Conservation (phyloP, 2,797 vertebrate genomes). For the Gastrophryne carolinensis region DNA sequence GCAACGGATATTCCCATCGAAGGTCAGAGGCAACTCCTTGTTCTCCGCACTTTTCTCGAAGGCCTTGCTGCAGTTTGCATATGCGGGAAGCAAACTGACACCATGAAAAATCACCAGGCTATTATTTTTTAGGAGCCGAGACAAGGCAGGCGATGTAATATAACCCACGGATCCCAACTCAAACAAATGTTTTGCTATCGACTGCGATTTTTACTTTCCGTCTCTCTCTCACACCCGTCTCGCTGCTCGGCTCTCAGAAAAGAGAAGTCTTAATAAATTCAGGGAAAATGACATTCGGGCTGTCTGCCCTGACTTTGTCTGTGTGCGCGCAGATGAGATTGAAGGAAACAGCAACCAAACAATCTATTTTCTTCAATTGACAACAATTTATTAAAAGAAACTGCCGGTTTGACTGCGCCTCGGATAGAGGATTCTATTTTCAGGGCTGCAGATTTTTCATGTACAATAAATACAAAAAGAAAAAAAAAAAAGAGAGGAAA, state of each 20-base stretch:
- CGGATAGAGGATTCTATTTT: conserved; percentile 11
- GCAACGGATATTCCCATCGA: too few species aligned
- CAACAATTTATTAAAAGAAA: conserved; percentile 30
- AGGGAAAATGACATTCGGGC: conserved; percentile 12
- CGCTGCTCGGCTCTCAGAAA: neutral
- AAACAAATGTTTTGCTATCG: neutral
- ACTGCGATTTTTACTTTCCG: neutral
- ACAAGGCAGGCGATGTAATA: too few species aligned
- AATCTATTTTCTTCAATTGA: conserved; percentile 34
- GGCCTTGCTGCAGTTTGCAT: too few species aligned
- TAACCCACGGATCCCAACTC: neutral
- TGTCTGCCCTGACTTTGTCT: conserved; percentile 24
- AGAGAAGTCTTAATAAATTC: neutral
- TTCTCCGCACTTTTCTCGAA: too few species aligned
- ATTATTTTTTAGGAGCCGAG: too few species aligned
- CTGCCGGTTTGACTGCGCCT: neutral
- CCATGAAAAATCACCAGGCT: too few species aligned
- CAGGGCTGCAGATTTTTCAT: conserved; percentile 15
- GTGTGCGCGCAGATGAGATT: conserved; percentile 14
- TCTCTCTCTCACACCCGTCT: neutral
- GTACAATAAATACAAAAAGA: conserved; percentile 15
- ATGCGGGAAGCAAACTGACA: too few species aligned
- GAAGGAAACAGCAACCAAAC: conserved; percentile 18
- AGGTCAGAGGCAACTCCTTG: too few species aligned
- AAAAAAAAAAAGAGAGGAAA: conserved; percentile 4